These are phyloP conservation scores for Poecilus cupreus DNA, from an alignment of 2,888 invertebrate species.

Conservation along the genomic window DNA sequence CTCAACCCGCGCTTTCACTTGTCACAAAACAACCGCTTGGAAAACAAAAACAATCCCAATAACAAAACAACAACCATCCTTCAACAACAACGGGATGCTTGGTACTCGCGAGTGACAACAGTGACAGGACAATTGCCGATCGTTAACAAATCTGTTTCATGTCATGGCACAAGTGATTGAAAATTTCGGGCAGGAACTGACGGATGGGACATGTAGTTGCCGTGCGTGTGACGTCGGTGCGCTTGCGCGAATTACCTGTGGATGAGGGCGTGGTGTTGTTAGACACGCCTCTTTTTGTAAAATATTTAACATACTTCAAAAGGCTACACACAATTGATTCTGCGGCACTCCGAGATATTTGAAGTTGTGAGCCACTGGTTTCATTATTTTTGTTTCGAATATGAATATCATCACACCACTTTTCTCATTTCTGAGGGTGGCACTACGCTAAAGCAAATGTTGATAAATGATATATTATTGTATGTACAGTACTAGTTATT, in stretches of 20 bases:
- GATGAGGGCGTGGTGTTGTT: constrained; percentile 65
- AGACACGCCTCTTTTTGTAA: constrained; percentile 67
- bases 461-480: too few relatives aligned
- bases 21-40: constrained; percentile 11
- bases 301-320: constrained; percentile 40
- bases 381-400: too few relatives aligned
- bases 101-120: neutral
- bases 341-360: too few relatives aligned
- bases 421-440: too few relatives aligned
- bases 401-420: too few relatives aligned
- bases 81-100: neutral
- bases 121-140: constrained; percentile 6
- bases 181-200: constrained; percentile 48
- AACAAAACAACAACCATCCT: neutral
- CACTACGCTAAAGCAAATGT: too few relatives aligned
- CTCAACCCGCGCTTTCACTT: neutral
- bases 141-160: constrained; percentile 46
- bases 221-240: constrained; percentile 62
- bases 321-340: too few relatives aligned
- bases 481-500: too few relatives aligned
- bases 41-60: neutral
- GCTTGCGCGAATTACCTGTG: constrained; percentile 66
- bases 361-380: too few relatives aligned
- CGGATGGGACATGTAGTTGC: constrained; percentile 38
- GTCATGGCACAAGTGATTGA: constrained; percentile 47